Evolutionary conservation across 1,140 invertebrate genomes (phyloP).

Genomic region (Drosophila trapezifrons): DNA sequence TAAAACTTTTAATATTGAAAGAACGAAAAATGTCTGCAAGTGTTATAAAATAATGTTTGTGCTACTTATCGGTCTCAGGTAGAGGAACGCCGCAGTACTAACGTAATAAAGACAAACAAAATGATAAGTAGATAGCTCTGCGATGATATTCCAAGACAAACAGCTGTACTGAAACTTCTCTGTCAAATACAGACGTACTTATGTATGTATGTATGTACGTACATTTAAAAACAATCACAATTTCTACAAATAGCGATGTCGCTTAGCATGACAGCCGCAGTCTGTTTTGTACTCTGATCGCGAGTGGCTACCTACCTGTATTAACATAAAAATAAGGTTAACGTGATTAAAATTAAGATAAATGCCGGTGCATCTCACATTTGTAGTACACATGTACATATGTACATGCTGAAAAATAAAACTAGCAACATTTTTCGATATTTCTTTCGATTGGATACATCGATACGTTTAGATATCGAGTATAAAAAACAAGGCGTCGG

Average conservation of each 20-base stretch:
- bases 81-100: conserved; percentile 57
- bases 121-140: conserved; percentile 35
- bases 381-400: no score
- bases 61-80: conserved; percentile 50
- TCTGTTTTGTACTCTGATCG: not conserved
- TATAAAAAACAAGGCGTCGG: conserved; percentile 4
- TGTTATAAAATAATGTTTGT: conserved; percentile 17
- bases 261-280: conserved; percentile 3
- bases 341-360: not conserved
- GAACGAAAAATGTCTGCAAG: not conserved
- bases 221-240: conserved; percentile 22
- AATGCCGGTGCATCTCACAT: not conserved
- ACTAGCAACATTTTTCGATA: not conserved
- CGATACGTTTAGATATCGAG: conserved; percentile 10
- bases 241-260: conserved; percentile 29
- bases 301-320: not conserved
- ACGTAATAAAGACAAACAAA: conserved; percentile 65
- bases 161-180: conserved; percentile 31
- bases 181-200: not conserved
- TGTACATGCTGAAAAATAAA: not conserved
- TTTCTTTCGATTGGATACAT: conserved; percentile 2
- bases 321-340: conserved; percentile 12
- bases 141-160: conserved; percentile 53
- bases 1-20: not conserved
- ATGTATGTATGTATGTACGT: no score